Base-by-base conservation (phyloP, 2,797 vertebrate species). In the Clarias platycephalus region DNA sequence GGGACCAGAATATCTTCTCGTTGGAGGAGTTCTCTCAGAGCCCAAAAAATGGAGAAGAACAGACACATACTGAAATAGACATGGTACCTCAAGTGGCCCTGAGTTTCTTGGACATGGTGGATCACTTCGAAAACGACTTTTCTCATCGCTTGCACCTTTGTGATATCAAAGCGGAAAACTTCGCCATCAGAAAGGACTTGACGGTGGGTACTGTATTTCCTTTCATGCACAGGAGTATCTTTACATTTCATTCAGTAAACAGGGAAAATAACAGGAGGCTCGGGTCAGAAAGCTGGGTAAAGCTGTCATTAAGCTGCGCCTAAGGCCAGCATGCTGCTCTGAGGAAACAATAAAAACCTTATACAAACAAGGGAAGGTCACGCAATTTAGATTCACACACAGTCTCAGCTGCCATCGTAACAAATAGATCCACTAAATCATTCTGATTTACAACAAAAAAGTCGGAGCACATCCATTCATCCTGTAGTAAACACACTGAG, bases 131-230 rank as follows among this genome's bases (percentile, higher is more conserved):
- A 87, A 91, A 95, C 0, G 97, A 98, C 91, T 98, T 99, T 91
- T 95, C 95, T 63, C 96, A 99, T 92, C 95, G 92, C 2, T 95
- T 99, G 77, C 97, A 99, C 89, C 95, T 99, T 74, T 99, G 98
- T 0, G 98, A 99, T 90, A 93, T 99, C 93, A 99, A 99, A 87
- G 96, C 98, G 0, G 98, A 99, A 91, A 99, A 99, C 93, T 99
- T 99, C 0, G 98, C 97, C 85, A 97, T 99, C 93, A 93, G 97
- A 91, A 96, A 91, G 0, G 97, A 99, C 91, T 93, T 98, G 81
- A 99, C 98, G 80, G 98, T 95, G 89, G 92, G 93, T 86, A 58
- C 75, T 57, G 92, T 86, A 49, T 80, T 64, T 44, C 26, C 20
- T 62, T 34, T 55, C 55, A 70, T 60, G 5, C n/a, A 31, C 20